Evolutionary conservation across 2,888 invertebrate genomes (phyloP).

Genomic region (Phyto melanocephala): DNA sequence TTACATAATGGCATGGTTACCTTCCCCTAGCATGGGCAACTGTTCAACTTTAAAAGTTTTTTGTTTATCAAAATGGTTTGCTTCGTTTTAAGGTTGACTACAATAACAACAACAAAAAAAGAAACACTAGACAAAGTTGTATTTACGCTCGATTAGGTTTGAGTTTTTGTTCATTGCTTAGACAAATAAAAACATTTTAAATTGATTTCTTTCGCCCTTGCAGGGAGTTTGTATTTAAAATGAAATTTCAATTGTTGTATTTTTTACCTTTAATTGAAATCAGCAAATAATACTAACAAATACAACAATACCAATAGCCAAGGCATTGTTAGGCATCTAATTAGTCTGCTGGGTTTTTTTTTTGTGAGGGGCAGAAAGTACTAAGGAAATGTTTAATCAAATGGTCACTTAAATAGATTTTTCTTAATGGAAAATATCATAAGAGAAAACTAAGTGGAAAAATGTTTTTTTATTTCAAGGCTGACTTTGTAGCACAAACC

Average conservation of each 20-base stretch:
- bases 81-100: too few relatives aligned
- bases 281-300: constrained; percentile 19
- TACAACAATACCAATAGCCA: neutral
- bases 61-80: neutral
- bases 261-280: constrained; percentile 45
- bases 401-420: too few relatives aligned
- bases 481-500: too few relatives aligned
- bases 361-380: neutral
- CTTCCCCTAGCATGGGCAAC: neutral
- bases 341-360: constrained; percentile 7
- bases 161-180: constrained; percentile 16
- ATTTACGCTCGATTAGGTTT: constrained; percentile 58
- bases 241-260: constrained; percentile 42
- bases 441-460: too few relatives aligned
- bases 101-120: neutral
- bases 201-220: constrained; percentile 40
- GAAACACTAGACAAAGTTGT: constrained; percentile 49
- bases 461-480: too few relatives aligned
- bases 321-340: neutral
- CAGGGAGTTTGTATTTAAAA: neutral
- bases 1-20: constrained; percentile 31
- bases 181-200: constrained; percentile 43
- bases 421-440: too few relatives aligned
- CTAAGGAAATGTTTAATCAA: neutral
- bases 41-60: neutral